These are phyloP conservation scores for Lepidurus arcticus DNA, from an alignment of 1,140 invertebrate genomes.

Conservation along the genomic window DNA sequence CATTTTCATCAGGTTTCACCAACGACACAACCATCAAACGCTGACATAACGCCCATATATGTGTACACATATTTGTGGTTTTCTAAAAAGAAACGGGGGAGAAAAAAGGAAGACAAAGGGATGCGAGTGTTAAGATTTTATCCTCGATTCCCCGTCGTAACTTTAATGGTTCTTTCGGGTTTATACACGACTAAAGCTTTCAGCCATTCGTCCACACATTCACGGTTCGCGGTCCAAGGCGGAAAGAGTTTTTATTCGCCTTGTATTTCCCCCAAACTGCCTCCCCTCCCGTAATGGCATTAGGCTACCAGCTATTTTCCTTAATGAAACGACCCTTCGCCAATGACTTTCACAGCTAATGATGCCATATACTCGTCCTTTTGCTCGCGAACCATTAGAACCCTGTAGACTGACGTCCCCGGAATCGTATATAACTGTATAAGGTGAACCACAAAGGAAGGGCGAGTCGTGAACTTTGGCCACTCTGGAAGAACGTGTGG, in stretches of 20 bases:
- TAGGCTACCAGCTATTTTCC: too few species aligned
- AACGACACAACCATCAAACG: not conserved
- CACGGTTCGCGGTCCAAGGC: too few species aligned
- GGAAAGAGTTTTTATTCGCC: too few species aligned
- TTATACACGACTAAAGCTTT: not conserved
- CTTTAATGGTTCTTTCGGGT: not conserved
- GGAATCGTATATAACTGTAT: not conserved
- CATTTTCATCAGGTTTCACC: not conserved
- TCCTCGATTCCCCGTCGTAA: not conserved
- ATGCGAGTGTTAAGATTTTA: not conserved
- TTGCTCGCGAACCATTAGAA: not conserved
- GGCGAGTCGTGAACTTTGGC: not conserved
- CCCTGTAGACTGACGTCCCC: not conserved
- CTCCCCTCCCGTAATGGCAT: too few species aligned
- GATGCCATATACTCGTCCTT: not conserved
- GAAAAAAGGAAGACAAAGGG: not conserved
- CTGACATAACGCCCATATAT: slow-evolving; percentile 3
- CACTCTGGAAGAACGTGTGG: not conserved
- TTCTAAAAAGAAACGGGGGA: not conserved
- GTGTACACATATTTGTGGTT: slow-evolving; percentile 12
- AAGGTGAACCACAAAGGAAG: not conserved
- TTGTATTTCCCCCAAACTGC: too few species aligned
- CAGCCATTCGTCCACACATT: not conserved
- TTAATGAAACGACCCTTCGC: not conserved
- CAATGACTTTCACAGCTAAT: slow-evolving; percentile 8